phyloP scores from a whole-genome alignment of 2,797 vertebrate species.

The Spinibarbus caldwelli region DNA sequence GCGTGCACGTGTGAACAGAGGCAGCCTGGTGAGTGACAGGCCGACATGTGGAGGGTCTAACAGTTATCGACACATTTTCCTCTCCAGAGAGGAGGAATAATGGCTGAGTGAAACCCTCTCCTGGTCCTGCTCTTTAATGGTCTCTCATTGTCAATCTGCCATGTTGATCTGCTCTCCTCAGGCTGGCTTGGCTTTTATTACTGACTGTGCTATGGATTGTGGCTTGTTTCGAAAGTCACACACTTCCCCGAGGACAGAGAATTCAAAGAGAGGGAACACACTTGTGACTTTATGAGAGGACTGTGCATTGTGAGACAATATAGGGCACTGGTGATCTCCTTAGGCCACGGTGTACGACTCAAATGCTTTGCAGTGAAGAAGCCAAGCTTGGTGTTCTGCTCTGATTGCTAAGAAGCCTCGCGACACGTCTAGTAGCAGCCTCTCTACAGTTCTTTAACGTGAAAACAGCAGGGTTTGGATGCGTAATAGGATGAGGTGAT shows the following conservation, averaged over 20 bases:
- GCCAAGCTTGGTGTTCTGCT: conserved; percentile 50
- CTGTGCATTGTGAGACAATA: conserved; percentile 56
- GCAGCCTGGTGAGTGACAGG: conserved; percentile 85
- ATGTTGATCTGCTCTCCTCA: conserved; percentile 31
- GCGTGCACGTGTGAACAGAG: conserved; percentile 86
- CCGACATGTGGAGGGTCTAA: conserved; percentile 39
- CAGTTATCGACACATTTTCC: conserved; percentile 42
- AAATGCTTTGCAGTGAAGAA: conserved; percentile 60
- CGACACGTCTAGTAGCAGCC: background rate
- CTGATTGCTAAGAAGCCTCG: conserved; percentile 1
- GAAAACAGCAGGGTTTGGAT: background rate
- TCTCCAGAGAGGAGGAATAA: conserved; percentile 47
- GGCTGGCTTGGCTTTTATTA: conserved; percentile 51
- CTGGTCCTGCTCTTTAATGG: conserved; percentile 32
- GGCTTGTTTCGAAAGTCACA: conserved; percentile 36
- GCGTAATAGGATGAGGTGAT: background rate
- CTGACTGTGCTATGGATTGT: conserved; percentile 26
- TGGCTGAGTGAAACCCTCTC: conserved; percentile 19
- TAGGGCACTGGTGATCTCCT: conserved; percentile 61
- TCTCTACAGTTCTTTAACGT: background rate
- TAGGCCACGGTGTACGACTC: conserved; percentile 56
- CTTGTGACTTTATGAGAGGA: conserved; percentile 53
- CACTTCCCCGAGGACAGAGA: conserved; percentile 45
- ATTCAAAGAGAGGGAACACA: conserved; percentile 52
- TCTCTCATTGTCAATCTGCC: conserved; percentile 31